A percentile compares a stretch with the other conserved stretches of the same genome.
These are phyloP conservation scores for Pelosia muscerda DNA, from an alignment of 2,888 invertebrate genomes.

Conservation along the genomic window DNA sequence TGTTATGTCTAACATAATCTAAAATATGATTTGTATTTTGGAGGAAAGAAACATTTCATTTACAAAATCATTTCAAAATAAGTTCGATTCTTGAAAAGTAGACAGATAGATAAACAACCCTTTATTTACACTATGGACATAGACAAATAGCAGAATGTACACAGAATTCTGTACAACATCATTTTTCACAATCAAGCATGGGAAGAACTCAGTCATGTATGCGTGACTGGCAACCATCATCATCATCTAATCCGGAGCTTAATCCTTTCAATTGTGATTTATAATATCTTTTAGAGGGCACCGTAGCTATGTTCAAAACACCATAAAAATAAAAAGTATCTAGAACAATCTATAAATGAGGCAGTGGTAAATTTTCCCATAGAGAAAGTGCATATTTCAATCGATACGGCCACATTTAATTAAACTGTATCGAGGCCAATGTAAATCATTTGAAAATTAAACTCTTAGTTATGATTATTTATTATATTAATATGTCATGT, in stretches of 20 bases:
- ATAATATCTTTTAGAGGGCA: not conserved
- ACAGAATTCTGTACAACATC: not conserved
- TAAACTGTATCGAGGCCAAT: not conserved
- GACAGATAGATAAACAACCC: too few species aligned
- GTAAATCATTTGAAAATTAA: not conserved
- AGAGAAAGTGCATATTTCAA: not conserved
- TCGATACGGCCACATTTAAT: not conserved
- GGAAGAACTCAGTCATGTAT: not conserved
- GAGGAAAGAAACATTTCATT: too few species aligned
- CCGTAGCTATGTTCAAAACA: not conserved
- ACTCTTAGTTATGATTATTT: not conserved
- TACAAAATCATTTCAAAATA: too few species aligned
- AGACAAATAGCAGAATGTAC: too few species aligned
- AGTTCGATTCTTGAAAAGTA: not conserved
- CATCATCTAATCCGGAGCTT: not conserved
- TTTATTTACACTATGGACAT: too few species aligned
- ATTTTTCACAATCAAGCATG: not conserved
- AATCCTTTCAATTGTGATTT: not conserved
- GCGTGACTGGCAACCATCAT: slow-evolving; percentile 2
- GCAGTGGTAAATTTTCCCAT: not conserved
- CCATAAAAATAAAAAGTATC: not conserved
- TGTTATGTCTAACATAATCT: too few species aligned
- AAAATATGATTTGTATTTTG: too few species aligned
- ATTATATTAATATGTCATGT: not conserved
- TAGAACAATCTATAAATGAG: not conserved